These are phyloP conservation scores for Pogonocherus hispidulus DNA, from an alignment of 2,888 invertebrate species.

Conservation along the genomic window DNA sequence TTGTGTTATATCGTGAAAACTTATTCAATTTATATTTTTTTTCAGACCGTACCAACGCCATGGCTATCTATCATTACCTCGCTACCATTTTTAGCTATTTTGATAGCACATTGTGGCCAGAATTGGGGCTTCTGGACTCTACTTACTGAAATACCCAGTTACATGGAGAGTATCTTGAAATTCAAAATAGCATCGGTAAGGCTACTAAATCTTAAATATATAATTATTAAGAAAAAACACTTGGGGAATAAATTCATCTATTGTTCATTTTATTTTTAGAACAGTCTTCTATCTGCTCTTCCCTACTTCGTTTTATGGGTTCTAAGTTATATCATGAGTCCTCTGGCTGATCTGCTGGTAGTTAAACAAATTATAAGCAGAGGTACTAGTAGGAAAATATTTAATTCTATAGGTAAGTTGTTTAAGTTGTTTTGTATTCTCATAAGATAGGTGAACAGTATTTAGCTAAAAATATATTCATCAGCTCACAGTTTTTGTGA, in stretches of 20 bases:
- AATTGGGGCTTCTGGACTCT: slow-evolving; percentile 89
- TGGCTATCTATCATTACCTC: slow-evolving; percentile 83
- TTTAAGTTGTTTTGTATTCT: not conserved
- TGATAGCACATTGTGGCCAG: slow-evolving; percentile 80
- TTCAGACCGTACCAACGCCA: slow-evolving; percentile 71
- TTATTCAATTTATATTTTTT: slow-evolving; percentile 28
- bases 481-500: no score
- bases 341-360: slow-evolving; percentile 74
- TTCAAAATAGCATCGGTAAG: slow-evolving; percentile 79
- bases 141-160: slow-evolving; percentile 84
- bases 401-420: slow-evolving; percentile 47
- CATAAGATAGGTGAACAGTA: not conserved
- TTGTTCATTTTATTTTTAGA: slow-evolving; percentile 69
- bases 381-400: slow-evolving; percentile 55
- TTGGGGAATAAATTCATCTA: no score
- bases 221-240: no score
- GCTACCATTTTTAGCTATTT: slow-evolving; percentile 80
- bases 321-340: slow-evolving; percentile 80
- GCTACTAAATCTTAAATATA: not conserved
- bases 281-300: slow-evolving; percentile 77
- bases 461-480: not conserved
- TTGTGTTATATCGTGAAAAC: no score
- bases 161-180: slow-evolving; percentile 80
- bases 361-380: slow-evolving; percentile 60
- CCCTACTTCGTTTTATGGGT: slow-evolving; percentile 83